Percentiles rank a stretch among this genome's conserved stretches.
These are phyloP conservation scores for Saguinus imperator DNA, from an alignment of 2,113 vertebrate species.

Conservation along the genomic window DNA sequence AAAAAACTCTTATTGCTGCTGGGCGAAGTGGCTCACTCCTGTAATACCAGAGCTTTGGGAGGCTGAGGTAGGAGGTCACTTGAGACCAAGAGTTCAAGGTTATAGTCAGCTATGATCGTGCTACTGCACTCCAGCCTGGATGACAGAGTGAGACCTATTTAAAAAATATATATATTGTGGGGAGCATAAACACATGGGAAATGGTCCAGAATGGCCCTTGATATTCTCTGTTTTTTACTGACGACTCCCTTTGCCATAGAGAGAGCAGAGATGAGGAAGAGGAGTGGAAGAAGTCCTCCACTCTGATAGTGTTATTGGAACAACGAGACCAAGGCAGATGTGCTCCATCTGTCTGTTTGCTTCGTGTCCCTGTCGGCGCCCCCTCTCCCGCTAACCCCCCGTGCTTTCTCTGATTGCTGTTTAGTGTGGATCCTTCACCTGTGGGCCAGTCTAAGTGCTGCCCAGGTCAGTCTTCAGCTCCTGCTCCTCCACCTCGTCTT, in stretches of 20 bases:
- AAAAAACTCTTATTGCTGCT: background rate
- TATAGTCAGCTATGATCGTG: too few species aligned
- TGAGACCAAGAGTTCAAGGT: too few species aligned
- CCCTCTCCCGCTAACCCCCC: background rate
- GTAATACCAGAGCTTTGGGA: too few species aligned
- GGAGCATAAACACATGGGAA: background rate
- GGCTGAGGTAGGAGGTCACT: too few species aligned
- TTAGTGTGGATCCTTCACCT: conserved; percentile 57
- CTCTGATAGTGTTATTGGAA: background rate
- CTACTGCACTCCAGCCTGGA: too few species aligned
- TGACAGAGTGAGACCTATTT: background rate
- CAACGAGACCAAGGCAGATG: fast-evolving
- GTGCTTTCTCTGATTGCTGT: conserved; percentile 60
- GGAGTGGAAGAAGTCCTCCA: too few species aligned
- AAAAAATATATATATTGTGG: background rate
- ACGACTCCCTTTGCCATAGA: background rate
- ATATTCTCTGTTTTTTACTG: background rate
- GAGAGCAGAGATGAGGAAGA: background rate
- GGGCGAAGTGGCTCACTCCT: too few species aligned
- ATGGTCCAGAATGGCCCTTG: background rate
- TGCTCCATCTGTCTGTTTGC: too few species aligned
- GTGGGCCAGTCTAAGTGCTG: conserved; percentile 64
- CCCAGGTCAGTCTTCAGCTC: conserved; percentile 75
- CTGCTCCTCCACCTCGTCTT: conserved; percentile 81
- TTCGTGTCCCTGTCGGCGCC: fast-evolving